These are phyloP conservation scores for Lipophrys pholis DNA, from an alignment of 2,113 vertebrate genomes.

Conservation along the genomic window DNA sequence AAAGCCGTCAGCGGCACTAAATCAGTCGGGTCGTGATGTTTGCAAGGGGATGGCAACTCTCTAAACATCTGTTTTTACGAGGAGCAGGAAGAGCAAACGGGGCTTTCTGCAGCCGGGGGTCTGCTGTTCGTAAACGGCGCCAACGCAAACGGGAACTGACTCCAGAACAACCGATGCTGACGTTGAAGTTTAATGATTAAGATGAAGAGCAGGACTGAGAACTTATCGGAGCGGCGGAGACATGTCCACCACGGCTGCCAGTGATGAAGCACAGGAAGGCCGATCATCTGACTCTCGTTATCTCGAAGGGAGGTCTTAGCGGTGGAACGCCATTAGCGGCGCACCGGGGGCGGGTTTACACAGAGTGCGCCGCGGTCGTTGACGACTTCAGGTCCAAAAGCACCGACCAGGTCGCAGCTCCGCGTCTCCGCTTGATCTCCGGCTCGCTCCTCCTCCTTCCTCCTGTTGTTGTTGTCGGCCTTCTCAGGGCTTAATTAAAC, in stretches of 20 bases:
- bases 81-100: too few relatives aligned
- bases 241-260: not conserved
- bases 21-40: constrained; percentile 38
- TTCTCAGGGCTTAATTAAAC: constrained; percentile 65
- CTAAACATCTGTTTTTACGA: constrained; percentile 68
- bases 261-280: constrained; percentile 35
- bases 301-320: constrained; percentile 33
- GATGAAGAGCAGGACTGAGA: constrained; percentile 17
- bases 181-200: constrained; percentile 14
- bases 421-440: constrained; percentile 40
- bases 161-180: not conserved
- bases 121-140: constrained; percentile 13
- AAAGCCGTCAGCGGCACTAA: constrained; percentile 43
- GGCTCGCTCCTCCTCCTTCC: constrained; percentile 14
- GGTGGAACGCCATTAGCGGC: constrained; percentile 38
- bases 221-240: not conserved
- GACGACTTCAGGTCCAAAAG: constrained; percentile 38
- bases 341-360: constrained; percentile 40
- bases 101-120: too few relatives aligned
- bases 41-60: constrained; percentile 30
- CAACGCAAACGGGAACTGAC: constrained; percentile 26
- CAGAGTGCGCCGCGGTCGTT: constrained; percentile 1
- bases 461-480: constrained; percentile 45
- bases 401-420: constrained; percentile 10
- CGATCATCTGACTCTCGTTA: constrained; percentile 58